Evolutionary conservation across 2,113 vertebrate genomes (phyloP), one percentile per base, ranked within the genome.

Genomic region (Nyctibius bracteatus): DNA sequence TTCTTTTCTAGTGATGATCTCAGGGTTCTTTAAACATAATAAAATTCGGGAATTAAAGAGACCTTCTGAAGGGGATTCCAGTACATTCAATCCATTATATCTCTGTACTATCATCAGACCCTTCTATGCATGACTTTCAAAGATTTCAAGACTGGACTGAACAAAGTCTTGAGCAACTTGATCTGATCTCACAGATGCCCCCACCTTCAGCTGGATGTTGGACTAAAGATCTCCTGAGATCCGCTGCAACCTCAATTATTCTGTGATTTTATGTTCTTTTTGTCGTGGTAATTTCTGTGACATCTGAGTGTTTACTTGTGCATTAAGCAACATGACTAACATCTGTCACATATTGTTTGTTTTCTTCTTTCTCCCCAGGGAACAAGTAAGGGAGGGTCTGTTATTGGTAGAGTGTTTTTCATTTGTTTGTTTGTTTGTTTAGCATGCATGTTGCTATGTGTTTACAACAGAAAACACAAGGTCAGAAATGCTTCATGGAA

Each of bases 371-470:
- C 23, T 84, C 83, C 77, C 70, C 23, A 35, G 83, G 63, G 63
- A 92, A 91, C 47, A 86, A 84, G 44, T 28, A 96, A 35, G 35
- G 16, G 33, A 63, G 51, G 24, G 12, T 72, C 81, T 97, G 81
- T 37, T 68, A 33, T 28, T 90, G 66, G 27, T 8, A 4, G 41
- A 83, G 82, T 84, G 57, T 21, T 88, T 92, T 92, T 47, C 23
- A 24, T 88, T 83, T 97, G 88, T 87, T 93, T 94, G 57, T 87
- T 89, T 95, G 72, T 71, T 95, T 93, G 62, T 88, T 90, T 94
- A 81, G 33, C 21, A 33, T 81, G 44, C 35, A 14, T 88, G 90
- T 88, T 93, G 67, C 86, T 92, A 86, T 86, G 86, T 86, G 37
- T 91, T 92, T 94, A 71, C 39, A 74, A 20, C 8, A 73, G 59